Evolutionary conservation across 2,888 invertebrate species (phyloP).

Genomic region (Coenonympha arcania): DNA sequence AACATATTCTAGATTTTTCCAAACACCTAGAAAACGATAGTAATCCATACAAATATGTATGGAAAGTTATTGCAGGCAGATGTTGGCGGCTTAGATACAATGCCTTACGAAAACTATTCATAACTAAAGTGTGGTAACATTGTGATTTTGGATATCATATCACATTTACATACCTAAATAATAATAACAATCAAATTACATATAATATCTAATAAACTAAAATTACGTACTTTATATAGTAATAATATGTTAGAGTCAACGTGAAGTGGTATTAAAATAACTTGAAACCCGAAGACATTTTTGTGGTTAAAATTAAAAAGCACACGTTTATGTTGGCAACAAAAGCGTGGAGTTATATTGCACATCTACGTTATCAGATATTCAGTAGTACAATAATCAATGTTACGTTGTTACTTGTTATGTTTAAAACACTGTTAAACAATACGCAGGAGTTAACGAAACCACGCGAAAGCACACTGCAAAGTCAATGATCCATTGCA

Average conservation of each 20-base stretch:
- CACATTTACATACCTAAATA: neutral
- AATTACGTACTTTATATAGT: neutral
- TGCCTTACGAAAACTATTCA: slow-evolving; percentile 1
- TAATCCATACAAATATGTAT: neutral
- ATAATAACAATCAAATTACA: neutral
- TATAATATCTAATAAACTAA: slow-evolving; percentile 1
- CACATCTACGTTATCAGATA: slow-evolving; percentile 9
- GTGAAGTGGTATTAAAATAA: neutral
- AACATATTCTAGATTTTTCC: too few species aligned
- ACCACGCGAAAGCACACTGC: slow-evolving; percentile 15
- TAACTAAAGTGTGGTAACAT: slow-evolving; percentile 21
- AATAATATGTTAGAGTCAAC: neutral
- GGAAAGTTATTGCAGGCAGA: neutral
- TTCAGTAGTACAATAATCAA: neutral
- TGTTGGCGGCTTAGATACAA: too few species aligned
- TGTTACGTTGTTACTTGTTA: slow-evolving; percentile 14
- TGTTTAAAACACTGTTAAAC: slow-evolving; percentile 15
- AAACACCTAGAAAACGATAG: neutral
- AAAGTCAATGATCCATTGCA: neutral
- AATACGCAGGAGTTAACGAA: slow-evolving; percentile 7
- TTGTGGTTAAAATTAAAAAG: slow-evolving; percentile 7
- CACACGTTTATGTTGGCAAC: slow-evolving; percentile 4
- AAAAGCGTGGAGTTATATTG: slow-evolving; percentile 7
- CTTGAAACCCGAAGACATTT: neutral
- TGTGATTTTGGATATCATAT: slow-evolving; percentile 19